A percentile compares a stretch with the other conserved stretches of the same genome.
phyloP scores from a whole-genome alignment of 23 tunicate species.

The Ciona savignyi region DNA sequence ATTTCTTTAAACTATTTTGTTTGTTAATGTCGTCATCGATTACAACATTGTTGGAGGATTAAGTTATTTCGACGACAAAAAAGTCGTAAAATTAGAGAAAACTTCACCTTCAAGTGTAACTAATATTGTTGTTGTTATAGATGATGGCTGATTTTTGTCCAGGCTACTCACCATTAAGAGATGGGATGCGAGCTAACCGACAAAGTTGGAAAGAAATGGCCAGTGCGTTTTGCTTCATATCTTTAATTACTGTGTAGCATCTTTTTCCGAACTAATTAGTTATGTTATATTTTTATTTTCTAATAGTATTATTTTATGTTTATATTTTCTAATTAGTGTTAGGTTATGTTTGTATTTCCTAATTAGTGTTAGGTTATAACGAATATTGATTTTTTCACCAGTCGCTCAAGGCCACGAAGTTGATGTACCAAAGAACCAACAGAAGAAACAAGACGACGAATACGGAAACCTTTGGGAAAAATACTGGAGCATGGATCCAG shows the following conservation, averaged over 20 bases:
- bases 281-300: no score
- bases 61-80: no score
- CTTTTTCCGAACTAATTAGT: no score
- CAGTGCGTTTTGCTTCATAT: conserved; percentile 67
- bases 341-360: no score
- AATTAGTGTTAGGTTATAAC: neutral
- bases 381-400: neutral
- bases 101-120: no score
- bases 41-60: no score
- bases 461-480: conserved; percentile 85
- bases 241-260: no score
- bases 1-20: no score
- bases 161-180: conserved; percentile 64
- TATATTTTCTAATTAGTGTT: no score
- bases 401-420: conserved; percentile 45
- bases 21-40: no score
- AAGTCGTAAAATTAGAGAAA: no score
- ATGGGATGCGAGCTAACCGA: conserved; percentile 74
- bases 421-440: conserved; percentile 43
- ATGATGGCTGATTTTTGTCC: conserved; percentile 93
- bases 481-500: conserved; percentile 90
- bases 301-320: no score
- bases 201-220: conserved; percentile 64
- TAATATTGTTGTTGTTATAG: conserved; percentile 21
- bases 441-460: conserved; percentile 43